Base-by-base conservation (phyloP, 2,113 vertebrate species). In the Lontra canadensis region DNA sequence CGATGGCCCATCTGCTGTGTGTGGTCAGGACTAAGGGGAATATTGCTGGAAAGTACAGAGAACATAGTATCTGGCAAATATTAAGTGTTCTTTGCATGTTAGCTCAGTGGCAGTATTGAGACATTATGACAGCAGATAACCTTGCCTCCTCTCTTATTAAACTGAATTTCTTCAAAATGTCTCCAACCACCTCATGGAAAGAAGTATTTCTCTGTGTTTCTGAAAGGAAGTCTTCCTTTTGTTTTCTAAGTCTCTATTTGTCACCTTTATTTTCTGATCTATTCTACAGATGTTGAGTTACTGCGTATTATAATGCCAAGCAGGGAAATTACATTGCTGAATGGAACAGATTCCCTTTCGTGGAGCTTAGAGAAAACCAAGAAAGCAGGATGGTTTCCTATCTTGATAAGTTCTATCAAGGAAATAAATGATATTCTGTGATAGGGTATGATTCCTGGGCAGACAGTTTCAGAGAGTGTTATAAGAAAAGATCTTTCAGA, bases 41-140 rank as follows among this genome's bases (percentile, higher is more conserved):
- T 90, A 57, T 34, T 80, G 14, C 47, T 39, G 12, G 61, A 91
- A 92, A 74, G 20, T 61, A 74, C 55, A 4, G 8, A 80, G 29
- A 47, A 78, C 36, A 31, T 13, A 52, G 20, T 87, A 29, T 73
- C 42, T 67, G 34, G 39, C 13, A 73, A 74, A 65, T 34, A 21
- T 1, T 39, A 87, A 90, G 29, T 65, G 18, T 5, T 59, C 20
- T 4, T 1, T 29, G 42, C 52, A 36, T 81, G 10, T 42, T 76
- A 88, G 39, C n/a, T 78, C 34, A 15, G 14, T 85, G 14, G 34
- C 76, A 13, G 31, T 57, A 34, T 8, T 57, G 44, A 59, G 11
- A 23, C 73, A 67, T 93, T 87, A 20, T 82, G 80, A 87, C 23
- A 94, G 55, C 61, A 85, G 49, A 90, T 39, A 65, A 31, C 36